Evolutionary conservation across 2,797 vertebrate genomes (phyloP), one percentile per base, ranked within the genome.

Genomic region (Ispidina picta): DNA sequence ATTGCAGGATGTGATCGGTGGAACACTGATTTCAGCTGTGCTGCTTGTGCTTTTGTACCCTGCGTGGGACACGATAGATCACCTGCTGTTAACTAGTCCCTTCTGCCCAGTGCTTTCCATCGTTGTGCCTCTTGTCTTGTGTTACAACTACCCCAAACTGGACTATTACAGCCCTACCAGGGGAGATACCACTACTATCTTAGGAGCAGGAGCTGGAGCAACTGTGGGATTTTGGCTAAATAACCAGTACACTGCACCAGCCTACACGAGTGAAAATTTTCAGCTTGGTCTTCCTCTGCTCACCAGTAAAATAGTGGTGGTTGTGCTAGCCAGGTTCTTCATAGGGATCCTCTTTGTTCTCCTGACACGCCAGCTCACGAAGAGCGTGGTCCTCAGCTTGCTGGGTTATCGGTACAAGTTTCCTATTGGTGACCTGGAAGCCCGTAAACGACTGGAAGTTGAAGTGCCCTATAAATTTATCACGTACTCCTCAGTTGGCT

Each of bases 401-500:
- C 75, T 99, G 28, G 98, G 97, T 33, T 97, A 91, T 1, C 97
- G 97, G 96, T 98, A 99, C 96, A 83, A 88, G 15, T 98, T 98
- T 56, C 94, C 97, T 25, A 25, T 89, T 4, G 33, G 58, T 0
- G 98, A 99, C 78, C 29, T 44, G 64, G 76, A 95, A 8, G 98
- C 98, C 69, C 97, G 96, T 64, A 97, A 94, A 37, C 97, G 98
- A 65, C 98, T 97, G 84, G 98, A 99, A 90, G 99, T 99, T 0
- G 99, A 99, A 92, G 99, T 99, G 81, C 99, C 99, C 0, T 99
- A 98, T 21, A 99, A 99, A 94, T 99, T 99, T 66, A 90, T 97
- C 72, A 99, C 99, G 0, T 99, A 99, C 70, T 96, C 97, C 7
- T 93, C 96, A 0, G 97, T 99, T 1, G 99, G 99, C 92, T 87